These are phyloP conservation scores for Anolis apletophallus DNA, from an alignment of 2,797 vertebrate species.

Conservation along the genomic window DNA sequence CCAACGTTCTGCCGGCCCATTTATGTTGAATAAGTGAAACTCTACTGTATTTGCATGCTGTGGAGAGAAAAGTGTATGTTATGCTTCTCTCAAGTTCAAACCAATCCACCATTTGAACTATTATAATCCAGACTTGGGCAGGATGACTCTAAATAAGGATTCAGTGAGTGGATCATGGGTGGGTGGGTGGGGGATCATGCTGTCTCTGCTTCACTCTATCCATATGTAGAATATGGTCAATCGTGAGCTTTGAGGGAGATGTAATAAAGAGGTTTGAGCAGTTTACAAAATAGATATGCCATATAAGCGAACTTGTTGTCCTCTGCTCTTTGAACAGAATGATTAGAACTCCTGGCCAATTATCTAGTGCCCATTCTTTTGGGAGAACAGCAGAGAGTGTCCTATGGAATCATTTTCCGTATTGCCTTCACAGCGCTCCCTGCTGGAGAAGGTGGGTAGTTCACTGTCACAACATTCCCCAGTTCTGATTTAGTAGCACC, in stretches of 20 bases:
- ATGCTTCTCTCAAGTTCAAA: not conserved
- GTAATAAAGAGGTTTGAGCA: not conserved
- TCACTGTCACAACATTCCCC: not conserved
- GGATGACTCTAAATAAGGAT: not conserved
- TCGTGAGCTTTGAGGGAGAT: not conserved
- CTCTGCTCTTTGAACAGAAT: not conserved
- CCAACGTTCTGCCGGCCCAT: no score
- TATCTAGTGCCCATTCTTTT: conserved; percentile 20
- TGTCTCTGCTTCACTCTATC: not conserved
- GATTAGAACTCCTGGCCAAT: not conserved
- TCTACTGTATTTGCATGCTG: no score
- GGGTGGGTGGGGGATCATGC: not conserved
- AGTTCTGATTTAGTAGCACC: not conserved
- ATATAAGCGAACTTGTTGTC: not conserved
- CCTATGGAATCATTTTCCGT: no score
- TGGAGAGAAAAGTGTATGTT: not conserved
- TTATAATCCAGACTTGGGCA: not conserved
- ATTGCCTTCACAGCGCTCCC: conserved; percentile 17
- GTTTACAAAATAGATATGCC: not conserved
- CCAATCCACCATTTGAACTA: not conserved
- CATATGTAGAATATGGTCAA: not conserved
- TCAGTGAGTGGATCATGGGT: not conserved
- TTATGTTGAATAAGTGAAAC: no score
- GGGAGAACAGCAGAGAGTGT: not conserved
- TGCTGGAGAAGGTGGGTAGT: conserved; percentile 7